Base-by-base conservation (phyloP, 2,113 vertebrate species). In the Arizona elegans region DNA sequence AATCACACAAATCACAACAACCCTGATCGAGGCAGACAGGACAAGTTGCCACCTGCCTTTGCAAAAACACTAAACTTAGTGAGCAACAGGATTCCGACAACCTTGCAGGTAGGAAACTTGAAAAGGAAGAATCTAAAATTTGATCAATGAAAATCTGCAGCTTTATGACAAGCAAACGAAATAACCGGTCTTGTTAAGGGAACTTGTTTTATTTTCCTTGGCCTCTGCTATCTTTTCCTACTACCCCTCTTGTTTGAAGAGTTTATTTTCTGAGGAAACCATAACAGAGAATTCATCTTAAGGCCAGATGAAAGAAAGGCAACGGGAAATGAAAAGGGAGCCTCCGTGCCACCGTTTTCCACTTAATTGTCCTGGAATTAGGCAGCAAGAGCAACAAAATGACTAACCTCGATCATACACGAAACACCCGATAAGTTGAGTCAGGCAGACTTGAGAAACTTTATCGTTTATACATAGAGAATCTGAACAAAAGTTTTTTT, bases 301-400 rank as follows among this genome's bases (percentile, higher is more conserved):
- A 96, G 94, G 94, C 43, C 90, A 81, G 59, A 90, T 95, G 88
- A 96, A 95, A 1, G 85, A 62, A 81, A 96, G 92, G 91, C 93
- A 95, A 91, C 0, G 88, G 93, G 56, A 91, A 94, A 13, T 53
- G 94, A 93, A 93, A 91, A 92, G 89, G 93, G 95, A 96, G 95
- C 95, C 58, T 96, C 93, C 47, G 50, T 0, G 91, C 94, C 96
- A 95, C 94, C 92, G 87, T 95, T 95, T 95, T 96, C 89, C 89
- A 95, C 88, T 97, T 95, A 96, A 93, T 95, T 96, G 93, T 95
- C 95, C 93, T 95, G 75, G 94, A 96, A 91, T 89, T 96, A 95
- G 95, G 97, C 93, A 97, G 96, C 94, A 94, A 93, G 62, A 96
- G 94, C 95, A 62, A 87, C 33, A 86, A 59, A 24, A 89, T 58